phyloP scores from a whole-genome alignment of 2,888 invertebrate genomes.

The Stomorhina lunata region DNA sequence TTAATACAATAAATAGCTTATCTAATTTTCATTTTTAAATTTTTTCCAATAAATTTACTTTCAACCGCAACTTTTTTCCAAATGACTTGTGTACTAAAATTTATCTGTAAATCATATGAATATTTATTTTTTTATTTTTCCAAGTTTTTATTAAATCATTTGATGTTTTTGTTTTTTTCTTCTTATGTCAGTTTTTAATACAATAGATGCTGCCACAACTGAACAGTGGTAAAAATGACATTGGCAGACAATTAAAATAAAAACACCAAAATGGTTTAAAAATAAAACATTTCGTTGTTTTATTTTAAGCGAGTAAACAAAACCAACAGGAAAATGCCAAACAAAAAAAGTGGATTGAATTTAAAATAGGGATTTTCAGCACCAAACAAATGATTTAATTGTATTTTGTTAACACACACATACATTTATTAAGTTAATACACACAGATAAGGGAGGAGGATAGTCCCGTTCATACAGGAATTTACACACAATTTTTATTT shows the following conservation, averaged over 20 bases:
- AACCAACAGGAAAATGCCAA: not conserved
- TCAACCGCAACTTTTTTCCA: constrained; percentile 30
- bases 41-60: constrained; percentile 49
- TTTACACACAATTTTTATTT: not conserved
- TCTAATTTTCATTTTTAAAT: not conserved
- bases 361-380: constrained; percentile 40
- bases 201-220: constrained; percentile 6
- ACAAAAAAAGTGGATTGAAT: not conserved
- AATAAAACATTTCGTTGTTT: no score
- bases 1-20: not conserved
- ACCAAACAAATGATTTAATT: constrained; percentile 51
- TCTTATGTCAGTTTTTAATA: not conserved
- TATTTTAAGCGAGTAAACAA: no score
- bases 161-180: constrained; percentile 28
- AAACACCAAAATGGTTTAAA: constrained; percentile 36
- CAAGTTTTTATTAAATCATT: constrained; percentile 16
- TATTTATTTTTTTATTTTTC: not conserved
- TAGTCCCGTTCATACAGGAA: no score
- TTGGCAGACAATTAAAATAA: constrained; percentile 52
- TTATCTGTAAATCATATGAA: constrained; percentile 16
- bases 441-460: not conserved
- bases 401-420: constrained; percentile 40
- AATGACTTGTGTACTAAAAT: not conserved
- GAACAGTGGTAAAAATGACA: constrained; percentile 36
- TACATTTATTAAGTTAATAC: not conserved